Evolutionary conservation across 1,140 invertebrate genomes (phyloP), one percentile per base, ranked within the genome.

Genomic region (Lethocerus indicus): DNA sequence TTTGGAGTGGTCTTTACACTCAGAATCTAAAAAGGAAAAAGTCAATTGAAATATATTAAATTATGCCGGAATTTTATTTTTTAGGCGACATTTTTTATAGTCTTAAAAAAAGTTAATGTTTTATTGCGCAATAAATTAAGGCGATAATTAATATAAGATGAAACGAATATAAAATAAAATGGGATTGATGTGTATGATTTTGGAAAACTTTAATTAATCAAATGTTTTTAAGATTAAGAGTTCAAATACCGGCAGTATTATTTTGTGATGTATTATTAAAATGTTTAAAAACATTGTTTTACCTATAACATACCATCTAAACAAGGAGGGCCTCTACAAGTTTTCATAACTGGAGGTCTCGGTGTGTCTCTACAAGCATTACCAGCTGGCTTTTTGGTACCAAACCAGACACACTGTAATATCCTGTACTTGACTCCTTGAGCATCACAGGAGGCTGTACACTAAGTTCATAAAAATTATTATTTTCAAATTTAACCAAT

Each of bases 341-440:
- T 66, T 59, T 84, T 80, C 66, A 80, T 77, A 27, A 88, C 83
- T 3, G 72, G 65, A 2, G 86, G 86, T 49, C 84, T 65, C 6
- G 74, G 71, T 55, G 81, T 68, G 55, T 81, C 74, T 51, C 76
- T 72, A 64, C 87, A 90, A 18, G 82, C 81, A 57, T 82, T 82
- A 14, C 82, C 85, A 7, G 87, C 85, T 23, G 83, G 75, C 57
- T 81, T 75, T 58, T 82, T 79, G 16, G 79, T 82, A 32, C 81
- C 81, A 57, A 75, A 81, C 87, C 87, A 92, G 43, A 89, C 85
- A 63, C 88, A 93, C 58, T 87, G 81, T 29, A 91, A 66, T 56
- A 83, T 81, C 56, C 87, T 72, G 59, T 86, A 87, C 64, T 86
- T 83, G 39, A 83, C 75, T 1, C 87, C 87, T 28, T 71, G 64